Conservation (phyloP, 2,888 invertebrate genomes). For the Boloria selene region DNA sequence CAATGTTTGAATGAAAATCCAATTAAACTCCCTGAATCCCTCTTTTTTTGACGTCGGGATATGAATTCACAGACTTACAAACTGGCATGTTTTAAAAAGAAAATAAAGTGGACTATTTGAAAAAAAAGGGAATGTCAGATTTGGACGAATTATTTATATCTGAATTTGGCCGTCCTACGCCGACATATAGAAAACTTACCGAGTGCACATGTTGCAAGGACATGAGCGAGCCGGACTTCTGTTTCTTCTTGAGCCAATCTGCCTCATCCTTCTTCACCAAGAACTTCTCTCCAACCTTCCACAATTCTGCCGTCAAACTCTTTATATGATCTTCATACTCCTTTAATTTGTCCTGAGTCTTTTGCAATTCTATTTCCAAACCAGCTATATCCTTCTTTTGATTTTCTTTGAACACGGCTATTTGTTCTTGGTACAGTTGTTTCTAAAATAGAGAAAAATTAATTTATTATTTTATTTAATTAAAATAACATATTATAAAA, state of each 20-base stretch:
- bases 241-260: conserved; percentile 71
- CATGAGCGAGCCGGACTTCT: conserved; percentile 69
- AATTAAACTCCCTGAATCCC: too few species aligned
- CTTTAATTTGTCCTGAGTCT: conserved; percentile 76
- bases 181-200: conserved; percentile 47
- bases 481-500: conserved; percentile 17
- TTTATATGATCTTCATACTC: conserved; percentile 70
- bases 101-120: too few species aligned
- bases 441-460: conserved; percentile 62
- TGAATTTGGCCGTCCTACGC: too few species aligned
- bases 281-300: conserved; percentile 84
- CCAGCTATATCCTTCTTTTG: conserved; percentile 78
- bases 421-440: conserved; percentile 84
- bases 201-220: conserved; percentile 74
- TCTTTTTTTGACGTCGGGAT: too few species aligned
- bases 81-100: too few species aligned
- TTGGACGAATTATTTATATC: too few species aligned
- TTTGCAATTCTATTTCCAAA: conserved; percentile 75
- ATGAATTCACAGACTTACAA: background rate
- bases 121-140: too few species aligned
- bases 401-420: conserved; percentile 74
- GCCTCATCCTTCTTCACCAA: conserved; percentile 82
- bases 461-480: conserved; percentile 4
- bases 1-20: too few species aligned
- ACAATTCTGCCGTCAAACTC: conserved; percentile 80